These are phyloP conservation scores for Octodon degus DNA, from an alignment of 2,113 vertebrate genomes.

Conservation along the genomic window DNA sequence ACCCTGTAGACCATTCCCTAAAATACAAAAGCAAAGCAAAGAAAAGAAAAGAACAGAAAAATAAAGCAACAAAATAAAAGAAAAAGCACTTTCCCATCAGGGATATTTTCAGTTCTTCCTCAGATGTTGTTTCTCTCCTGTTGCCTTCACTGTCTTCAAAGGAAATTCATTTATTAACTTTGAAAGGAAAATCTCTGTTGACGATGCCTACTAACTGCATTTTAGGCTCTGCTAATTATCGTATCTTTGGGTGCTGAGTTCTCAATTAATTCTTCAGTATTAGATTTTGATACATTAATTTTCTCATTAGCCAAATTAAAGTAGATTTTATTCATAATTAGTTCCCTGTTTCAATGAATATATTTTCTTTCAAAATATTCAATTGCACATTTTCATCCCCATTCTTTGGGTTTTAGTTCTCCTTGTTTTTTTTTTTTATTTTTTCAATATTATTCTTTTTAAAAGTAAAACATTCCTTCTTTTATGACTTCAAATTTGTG, in stretches of 20 bases:
- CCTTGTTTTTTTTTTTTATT: not conserved
- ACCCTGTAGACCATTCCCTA: too few species aligned
- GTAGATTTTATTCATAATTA: slow-evolving; percentile 2
- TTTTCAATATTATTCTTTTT: not conserved
- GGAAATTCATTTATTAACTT: not conserved
- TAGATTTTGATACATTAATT: not conserved
- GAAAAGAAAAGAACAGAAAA: too few species aligned
- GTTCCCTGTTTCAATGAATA: not conserved
- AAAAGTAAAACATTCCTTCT: not conserved
- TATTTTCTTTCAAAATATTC: slow-evolving; percentile 51
- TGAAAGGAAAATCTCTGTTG: not conserved
- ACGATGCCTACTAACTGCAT: not conserved
- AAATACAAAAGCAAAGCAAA: too few species aligned
- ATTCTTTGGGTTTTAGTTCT: slow-evolving; percentile 39
- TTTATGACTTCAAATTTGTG: not conserved
- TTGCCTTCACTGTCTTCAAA: not conserved
- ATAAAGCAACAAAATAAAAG: too few species aligned
- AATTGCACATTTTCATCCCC: not conserved
- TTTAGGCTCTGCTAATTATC: not conserved
- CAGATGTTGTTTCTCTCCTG: not conserved
- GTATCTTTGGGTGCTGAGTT: not conserved
- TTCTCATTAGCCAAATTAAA: slow-evolving; percentile 19
- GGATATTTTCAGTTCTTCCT: slow-evolving; percentile 7
- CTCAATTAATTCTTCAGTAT: not conserved
- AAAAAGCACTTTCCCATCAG: not conserved